Evolutionary conservation across 1,140 invertebrate species (phyloP).

Genomic region (Heliconius congener): DNA sequence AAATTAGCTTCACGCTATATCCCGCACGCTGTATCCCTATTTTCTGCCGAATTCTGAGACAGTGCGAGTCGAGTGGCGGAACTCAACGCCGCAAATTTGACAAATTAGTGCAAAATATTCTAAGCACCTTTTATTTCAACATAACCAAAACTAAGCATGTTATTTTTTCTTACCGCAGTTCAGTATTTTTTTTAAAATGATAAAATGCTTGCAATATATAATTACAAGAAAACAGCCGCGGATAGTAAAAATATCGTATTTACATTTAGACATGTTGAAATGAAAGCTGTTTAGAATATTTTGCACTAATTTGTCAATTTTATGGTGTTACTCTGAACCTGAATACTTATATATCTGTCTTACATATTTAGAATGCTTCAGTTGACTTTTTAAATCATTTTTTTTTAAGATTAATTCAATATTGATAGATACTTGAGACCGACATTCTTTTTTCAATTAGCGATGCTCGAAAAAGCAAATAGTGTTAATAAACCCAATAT

Average conservation of each 20-base stretch:
- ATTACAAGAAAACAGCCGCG: background rate
- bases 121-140: background rate
- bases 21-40: too few species aligned
- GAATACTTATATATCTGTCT: background rate
- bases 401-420: too few species aligned
- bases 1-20: too few species aligned
- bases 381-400: background rate
- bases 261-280: background rate
- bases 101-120: too few species aligned
- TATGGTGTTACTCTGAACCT: background rate
- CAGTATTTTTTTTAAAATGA: background rate
- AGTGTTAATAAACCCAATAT: background rate
- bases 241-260: background rate
- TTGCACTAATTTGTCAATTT: background rate
- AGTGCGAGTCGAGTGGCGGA: too few species aligned
- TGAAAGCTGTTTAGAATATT: background rate
- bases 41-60: too few species aligned
- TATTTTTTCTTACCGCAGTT: background rate
- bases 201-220: too few species aligned
- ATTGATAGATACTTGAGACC: background rate
- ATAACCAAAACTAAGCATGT: background rate
- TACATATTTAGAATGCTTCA: background rate
- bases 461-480: background rate
- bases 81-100: background rate
- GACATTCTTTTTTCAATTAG: conserved; percentile 3